Evolutionary conservation across 2,113 vertebrate genomes (phyloP), one percentile per base, ranked within the genome.

Genomic region (Ageneiosus marmoratus): DNA sequence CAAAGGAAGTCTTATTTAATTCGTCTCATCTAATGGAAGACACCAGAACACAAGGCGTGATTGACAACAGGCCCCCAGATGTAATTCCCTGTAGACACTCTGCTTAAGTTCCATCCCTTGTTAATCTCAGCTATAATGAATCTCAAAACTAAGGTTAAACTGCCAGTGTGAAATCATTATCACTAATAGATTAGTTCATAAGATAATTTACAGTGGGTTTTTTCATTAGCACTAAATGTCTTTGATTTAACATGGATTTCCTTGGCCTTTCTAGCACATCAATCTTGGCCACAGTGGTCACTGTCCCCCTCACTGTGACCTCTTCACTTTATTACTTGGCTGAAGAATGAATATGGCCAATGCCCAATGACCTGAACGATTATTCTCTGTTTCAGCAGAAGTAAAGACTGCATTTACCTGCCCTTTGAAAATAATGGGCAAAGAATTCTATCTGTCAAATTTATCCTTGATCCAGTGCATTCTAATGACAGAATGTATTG

Each of bases 101-200:
- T 86, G 89, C 91, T 93, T 93, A 91, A 92, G 90, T 93, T 93
- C 87, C 84, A 91, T 92, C 93, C 90, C 93, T 91, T 94, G 93
- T 94, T 95, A 92, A 94, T 94, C 92, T 94, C 92, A 90, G 91
- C 94, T 93, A 93, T 94, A 94, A 95, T 94, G 92, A 94, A 93
- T 93, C 89, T 91, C 91, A 94, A 94, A 94, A 93, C 91, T 95
- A 93, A 94, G 93, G 92, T 95, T 94, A 94, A 94, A 93, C 89
- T 93, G 93, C 90, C 93, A 92, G 87, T 87, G 90, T 93, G 92
- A 94, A 94, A 94, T 93, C 92, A 94, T 95, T 94, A 94, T 92
- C 89, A 84, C 91, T 93, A 94, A 94, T 91, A 93, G 91, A 92
- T 93, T 92, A 92, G 91, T 89, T 90, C 87, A 89, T 93, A 92